Conservation (phyloP, 2,113 vertebrate species). For the Ramphastos sulfuratus region DNA sequence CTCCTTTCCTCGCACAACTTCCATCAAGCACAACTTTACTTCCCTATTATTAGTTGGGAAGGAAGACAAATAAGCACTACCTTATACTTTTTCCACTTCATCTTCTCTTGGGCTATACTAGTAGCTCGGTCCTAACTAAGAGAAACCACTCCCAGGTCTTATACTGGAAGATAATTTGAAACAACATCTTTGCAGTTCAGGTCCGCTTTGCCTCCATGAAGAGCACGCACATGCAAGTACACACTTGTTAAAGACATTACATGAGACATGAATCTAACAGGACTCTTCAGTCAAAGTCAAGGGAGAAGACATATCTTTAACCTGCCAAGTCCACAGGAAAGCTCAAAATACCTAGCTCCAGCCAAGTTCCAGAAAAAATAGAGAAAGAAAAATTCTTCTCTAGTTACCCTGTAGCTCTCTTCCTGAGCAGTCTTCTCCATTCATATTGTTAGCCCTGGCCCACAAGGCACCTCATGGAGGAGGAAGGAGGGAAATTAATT, state of each 20-base stretch:
- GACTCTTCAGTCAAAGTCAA: neutral
- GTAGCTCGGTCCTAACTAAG: neutral
- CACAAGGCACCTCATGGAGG: neutral
- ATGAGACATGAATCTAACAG: neutral
- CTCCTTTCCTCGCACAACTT: conserved; percentile 22
- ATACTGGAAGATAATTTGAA: neutral
- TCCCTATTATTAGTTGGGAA: neutral
- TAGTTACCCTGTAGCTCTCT: neutral
- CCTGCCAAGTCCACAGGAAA: conserved; percentile 8
- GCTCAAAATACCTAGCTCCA: neutral
- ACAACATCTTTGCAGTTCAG: neutral
- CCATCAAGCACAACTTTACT: neutral
- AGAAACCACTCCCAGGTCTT: neutral
- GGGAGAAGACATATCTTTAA: neutral
- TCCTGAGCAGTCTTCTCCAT: neutral
- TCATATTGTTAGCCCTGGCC: neutral
- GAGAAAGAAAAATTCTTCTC: neutral
- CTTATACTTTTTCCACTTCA: neutral
- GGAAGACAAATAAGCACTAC: neutral
- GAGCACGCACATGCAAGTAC: neutral
- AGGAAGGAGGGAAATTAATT: conserved; percentile 34
- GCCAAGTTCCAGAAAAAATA: neutral
- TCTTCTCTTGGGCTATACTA: neutral
- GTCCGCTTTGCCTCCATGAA: neutral
- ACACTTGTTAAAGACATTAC: neutral